Percentiles rank a stretch among this genome's conserved stretches.
Conservation (phyloP, 2,797 vertebrate genomes). For the Chiloscyllium punctatum region DNA sequence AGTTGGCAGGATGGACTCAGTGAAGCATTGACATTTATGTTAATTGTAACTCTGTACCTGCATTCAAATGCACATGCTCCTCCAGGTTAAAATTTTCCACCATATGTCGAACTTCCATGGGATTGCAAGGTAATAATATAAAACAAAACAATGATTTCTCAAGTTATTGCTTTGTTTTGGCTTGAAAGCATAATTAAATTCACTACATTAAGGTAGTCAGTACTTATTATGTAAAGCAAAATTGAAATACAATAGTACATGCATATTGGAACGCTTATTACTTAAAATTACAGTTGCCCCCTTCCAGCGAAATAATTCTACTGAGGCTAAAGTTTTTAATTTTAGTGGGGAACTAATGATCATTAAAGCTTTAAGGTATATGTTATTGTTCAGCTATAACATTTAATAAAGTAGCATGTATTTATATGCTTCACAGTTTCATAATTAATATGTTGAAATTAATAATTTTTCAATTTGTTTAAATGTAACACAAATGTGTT, state of each 20-base stretch:
- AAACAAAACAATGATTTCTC: neutral
- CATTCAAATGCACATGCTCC: neutral
- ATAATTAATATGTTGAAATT: neutral
- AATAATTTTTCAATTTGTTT: conserved; percentile 3
- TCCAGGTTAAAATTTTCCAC: neutral
- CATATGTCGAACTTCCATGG: neutral
- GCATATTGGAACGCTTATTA: neutral
- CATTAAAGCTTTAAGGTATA: neutral
- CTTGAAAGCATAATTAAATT: neutral
- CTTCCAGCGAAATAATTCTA: conserved; percentile 10
- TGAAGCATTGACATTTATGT: neutral
- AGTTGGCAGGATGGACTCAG: neutral
- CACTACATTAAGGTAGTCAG: neutral
- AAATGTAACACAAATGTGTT: neutral
- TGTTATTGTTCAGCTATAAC: neutral
- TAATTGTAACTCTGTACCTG: neutral
- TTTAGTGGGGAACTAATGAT: neutral
- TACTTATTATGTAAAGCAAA: neutral
- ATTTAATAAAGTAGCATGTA: neutral
- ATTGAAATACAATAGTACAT: neutral
- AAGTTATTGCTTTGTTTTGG: neutral
- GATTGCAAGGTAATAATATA: neutral
- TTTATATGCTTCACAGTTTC: neutral
- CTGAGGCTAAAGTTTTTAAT: neutral
- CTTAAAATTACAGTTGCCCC: neutral